phyloP scores from a whole-genome alignment of 2,888 invertebrate genomes.

The Leptogaster cylindrica region DNA sequence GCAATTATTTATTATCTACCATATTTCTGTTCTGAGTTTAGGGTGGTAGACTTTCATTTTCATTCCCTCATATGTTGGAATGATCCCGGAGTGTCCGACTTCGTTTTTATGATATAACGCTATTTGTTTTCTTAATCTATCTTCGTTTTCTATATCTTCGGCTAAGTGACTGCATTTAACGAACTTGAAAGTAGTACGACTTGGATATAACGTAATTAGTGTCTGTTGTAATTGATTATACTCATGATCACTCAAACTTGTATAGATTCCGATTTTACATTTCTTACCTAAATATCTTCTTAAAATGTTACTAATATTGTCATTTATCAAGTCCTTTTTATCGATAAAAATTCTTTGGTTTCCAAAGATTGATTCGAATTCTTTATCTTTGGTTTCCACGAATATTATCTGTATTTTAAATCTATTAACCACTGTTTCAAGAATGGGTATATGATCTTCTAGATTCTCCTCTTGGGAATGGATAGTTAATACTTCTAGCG shows the following conservation, averaged over 20 bases:
- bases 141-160: neutral
- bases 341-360: neutral
- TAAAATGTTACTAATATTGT: neutral
- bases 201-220: neutral
- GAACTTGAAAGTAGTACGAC: neutral
- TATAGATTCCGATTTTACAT: too few species aligned
- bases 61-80: neutral
- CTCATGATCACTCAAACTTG: neutral
- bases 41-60: constrained; percentile 16
- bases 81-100: constrained; percentile 3
- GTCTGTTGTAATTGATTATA: neutral
- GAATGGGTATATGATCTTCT: constrained; percentile 23
- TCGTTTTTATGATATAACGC: neutral
- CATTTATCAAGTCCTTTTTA: neutral
- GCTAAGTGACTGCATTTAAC: neutral
- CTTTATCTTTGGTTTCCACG: constrained; percentile 16
- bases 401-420: constrained; percentile 30
- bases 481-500: constrained; percentile 3
- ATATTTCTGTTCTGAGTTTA: neutral
- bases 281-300: neutral
- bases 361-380: neutral
- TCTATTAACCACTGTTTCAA: constrained; percentile 29
- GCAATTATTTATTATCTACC: constrained; percentile 8
- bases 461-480: constrained; percentile 22
- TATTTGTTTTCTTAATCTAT: neutral